A percentile compares a stretch with the other conserved stretches of the same genome.
phyloP scores from a whole-genome alignment of 2,888 invertebrate species.

The Cephus rjabovi region DNA sequence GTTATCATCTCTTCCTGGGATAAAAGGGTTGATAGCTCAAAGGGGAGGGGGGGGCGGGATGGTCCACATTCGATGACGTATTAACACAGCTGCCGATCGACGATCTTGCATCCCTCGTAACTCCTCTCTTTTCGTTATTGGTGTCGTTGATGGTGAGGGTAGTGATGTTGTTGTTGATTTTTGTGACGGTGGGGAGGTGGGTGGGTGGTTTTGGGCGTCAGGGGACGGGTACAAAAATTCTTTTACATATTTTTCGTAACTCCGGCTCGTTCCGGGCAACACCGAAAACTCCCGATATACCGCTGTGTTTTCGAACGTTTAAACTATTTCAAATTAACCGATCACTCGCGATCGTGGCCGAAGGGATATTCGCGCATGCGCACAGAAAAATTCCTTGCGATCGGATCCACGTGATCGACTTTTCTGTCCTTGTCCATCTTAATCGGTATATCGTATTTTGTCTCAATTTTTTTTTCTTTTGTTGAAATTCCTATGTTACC shows the following conservation, averaged over 20 bases:
- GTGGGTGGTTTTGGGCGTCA: neutral
- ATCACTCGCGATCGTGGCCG: neutral
- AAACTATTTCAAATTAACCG: neutral
- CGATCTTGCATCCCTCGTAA: neutral
- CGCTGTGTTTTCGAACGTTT: neutral
- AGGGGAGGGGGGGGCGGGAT: neutral
- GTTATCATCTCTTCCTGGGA: constrained; percentile 25
- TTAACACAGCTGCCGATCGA: neutral
- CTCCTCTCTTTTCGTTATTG: neutral
- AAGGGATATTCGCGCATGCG: neutral
- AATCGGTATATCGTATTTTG: neutral
- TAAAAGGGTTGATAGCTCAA: neutral
- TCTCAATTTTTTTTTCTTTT: neutral
- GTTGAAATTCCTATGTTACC: neutral
- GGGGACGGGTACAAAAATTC: neutral
- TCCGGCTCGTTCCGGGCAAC: neutral
- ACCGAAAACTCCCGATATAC: neutral
- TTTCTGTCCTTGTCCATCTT: neutral
- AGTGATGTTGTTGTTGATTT: neutral
- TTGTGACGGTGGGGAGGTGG: neutral
- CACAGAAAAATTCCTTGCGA: neutral
- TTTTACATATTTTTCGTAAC: neutral
- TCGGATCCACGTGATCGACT: neutral
- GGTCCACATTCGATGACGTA: neutral
- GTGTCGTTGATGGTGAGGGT: neutral